phyloP scores from a whole-genome alignment of 2,888 invertebrate genomes.

The Micropterix aruncella region DNA sequence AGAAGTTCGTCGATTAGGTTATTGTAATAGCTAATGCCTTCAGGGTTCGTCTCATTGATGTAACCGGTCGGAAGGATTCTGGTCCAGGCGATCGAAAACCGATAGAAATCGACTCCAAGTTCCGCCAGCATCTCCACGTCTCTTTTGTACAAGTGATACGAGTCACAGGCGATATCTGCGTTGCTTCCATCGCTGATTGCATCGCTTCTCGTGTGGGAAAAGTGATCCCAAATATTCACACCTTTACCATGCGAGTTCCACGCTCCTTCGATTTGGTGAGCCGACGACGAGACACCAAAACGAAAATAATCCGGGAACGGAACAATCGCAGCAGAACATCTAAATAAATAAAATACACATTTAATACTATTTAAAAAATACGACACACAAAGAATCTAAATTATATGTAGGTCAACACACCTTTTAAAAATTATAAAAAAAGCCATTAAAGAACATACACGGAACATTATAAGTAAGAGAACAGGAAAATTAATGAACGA shows the following conservation, averaged over 20 bases:
- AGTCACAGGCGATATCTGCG: slow-evolving; percentile 54
- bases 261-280: not conserved
- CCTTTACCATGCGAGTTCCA: slow-evolving; percentile 31
- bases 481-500: too few species aligned
- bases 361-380: not conserved
- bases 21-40: slow-evolving; percentile 64
- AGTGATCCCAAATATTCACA: slow-evolving; percentile 46
- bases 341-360: not conserved
- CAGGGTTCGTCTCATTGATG: slow-evolving; percentile 46
- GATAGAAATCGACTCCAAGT: slow-evolving; percentile 49
- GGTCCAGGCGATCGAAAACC: slow-evolving; percentile 66
- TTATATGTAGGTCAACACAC: too few species aligned
- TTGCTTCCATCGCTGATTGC: slow-evolving; percentile 40
- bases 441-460: too few species aligned
- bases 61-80: slow-evolving; percentile 58
- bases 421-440: too few species aligned
- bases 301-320: not conserved
- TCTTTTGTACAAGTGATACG: slow-evolving; percentile 48
- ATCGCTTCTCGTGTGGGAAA: slow-evolving; percentile 33
- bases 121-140: slow-evolving; percentile 48
- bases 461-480: too few species aligned
- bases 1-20: slow-evolving; percentile 57
- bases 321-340: not conserved
- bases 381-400: too few species aligned
- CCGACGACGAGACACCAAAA: not conserved